Conservation (phyloP, 1,140 invertebrate genomes). For the Tetramorium simillimum region DNA sequence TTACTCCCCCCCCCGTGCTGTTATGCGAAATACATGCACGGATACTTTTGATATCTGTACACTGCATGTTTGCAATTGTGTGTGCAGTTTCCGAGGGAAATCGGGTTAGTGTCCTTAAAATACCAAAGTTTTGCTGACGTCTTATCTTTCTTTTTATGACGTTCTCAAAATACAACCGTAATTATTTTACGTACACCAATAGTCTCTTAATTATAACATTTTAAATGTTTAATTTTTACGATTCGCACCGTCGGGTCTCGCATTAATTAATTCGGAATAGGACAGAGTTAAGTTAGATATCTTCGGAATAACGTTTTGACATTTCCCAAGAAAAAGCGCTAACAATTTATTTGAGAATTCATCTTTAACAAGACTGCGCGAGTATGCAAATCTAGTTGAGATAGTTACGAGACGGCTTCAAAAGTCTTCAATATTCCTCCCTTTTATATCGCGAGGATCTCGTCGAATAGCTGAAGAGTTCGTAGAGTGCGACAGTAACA, state of each 20-base stretch:
- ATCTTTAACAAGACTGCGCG: background rate
- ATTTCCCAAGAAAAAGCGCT: background rate
- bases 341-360: background rate
- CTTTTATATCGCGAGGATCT: slow-evolving; percentile 33
- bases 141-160: background rate
- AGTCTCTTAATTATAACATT: background rate
- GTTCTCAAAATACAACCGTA: background rate
- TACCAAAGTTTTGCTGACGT: background rate
- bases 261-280: background rate
- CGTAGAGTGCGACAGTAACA: slow-evolving; percentile 15
- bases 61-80: background rate
- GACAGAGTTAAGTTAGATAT: background rate
- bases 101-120: background rate
- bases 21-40: slow-evolving; percentile 40
- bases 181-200: background rate
- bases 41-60: background rate
- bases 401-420: background rate
- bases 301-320: background rate
- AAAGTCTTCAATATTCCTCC: slow-evolving; percentile 2
- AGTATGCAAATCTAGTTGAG: background rate
- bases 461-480: slow-evolving; percentile 23
- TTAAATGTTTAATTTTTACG: background rate
- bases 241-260: background rate
- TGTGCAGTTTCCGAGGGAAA: background rate
- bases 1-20: slow-evolving; percentile 3